Percentiles rank a stretch among this genome's conserved stretches.
Evolutionary conservation across 2,888 invertebrate genomes (phyloP).

Genomic region (Pandemis corylana): DNA sequence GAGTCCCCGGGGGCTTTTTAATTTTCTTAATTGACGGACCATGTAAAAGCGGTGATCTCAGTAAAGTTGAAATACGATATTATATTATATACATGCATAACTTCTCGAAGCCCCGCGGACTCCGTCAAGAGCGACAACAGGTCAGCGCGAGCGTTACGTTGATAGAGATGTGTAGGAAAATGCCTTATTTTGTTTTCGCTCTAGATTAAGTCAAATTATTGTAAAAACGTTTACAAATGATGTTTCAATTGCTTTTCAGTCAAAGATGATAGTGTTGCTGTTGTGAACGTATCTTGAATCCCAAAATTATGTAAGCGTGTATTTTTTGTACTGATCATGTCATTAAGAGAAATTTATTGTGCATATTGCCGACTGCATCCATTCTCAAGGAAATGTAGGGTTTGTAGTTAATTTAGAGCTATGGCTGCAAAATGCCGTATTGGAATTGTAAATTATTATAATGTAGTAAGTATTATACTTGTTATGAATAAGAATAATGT

Average conservation of each 20-base stretch:
- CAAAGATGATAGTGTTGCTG: conserved; percentile 58
- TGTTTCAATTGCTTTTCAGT: conserved; percentile 65
- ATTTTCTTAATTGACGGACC: conserved; percentile 68
- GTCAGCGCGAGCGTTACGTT: conserved; percentile 57
- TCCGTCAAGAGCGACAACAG: conserved; percentile 51
- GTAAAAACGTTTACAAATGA: conserved; percentile 45
- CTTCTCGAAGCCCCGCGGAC: conserved; percentile 56
- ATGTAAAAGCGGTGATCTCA: conserved; percentile 80
- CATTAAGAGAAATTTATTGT: conserved; percentile 55
- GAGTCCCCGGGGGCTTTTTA: conserved; percentile 66
- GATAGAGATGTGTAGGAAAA: conserved; percentile 72
- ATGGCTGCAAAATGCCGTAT: neutral
- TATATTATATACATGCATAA: conserved; percentile 36
- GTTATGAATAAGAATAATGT: neutral
- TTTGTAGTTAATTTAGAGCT: conserved; percentile 40
- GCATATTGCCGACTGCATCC: conserved; percentile 52
- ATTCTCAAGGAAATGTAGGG: conserved; percentile 72
- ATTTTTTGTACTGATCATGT: conserved; percentile 58
- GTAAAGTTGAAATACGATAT: conserved; percentile 50
- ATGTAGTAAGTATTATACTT: conserved; percentile 21
- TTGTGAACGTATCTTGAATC: conserved; percentile 60
- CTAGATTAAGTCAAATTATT: conserved; percentile 66
- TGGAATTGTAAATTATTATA: conserved; percentile 27
- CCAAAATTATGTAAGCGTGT: conserved; percentile 57
- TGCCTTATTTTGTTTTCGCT: conserved; percentile 82